Percentiles rank a stretch among this genome's conserved stretches.
phyloP scores from a whole-genome alignment of 35 echinoderm and acorn worm species.

The Strongylocentrotus purpuratus region DNA sequence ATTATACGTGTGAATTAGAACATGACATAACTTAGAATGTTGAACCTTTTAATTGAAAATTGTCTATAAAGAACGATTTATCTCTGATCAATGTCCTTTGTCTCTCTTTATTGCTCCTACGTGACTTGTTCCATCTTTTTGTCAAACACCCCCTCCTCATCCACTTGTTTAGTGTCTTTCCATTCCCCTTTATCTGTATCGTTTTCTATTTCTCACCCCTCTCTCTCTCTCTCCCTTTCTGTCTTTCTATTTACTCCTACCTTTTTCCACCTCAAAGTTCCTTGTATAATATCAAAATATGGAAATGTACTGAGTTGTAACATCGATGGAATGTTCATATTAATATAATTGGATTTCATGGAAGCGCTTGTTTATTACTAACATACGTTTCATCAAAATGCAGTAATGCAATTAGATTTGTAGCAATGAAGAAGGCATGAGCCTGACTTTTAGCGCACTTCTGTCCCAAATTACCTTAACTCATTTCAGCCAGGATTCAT shows the following conservation, averaged over 20 bases:
- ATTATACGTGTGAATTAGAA: too few relatives aligned
- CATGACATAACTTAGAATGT: too few relatives aligned
- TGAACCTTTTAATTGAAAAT: too few relatives aligned
- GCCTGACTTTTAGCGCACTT: constrained; percentile 7
- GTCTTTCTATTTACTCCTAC: neutral
- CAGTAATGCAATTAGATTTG: constrained; percentile 13
- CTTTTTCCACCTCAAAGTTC: too few relatives aligned
- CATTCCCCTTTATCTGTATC: neutral
- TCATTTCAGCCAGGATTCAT: neutral
- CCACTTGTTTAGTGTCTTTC: too few relatives aligned
- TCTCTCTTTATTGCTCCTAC: too few relatives aligned
- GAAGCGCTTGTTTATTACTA: neutral
- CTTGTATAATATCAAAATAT: too few relatives aligned
- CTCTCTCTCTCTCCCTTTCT: neutral
- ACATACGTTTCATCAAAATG: neutral
- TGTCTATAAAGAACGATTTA: too few relatives aligned
- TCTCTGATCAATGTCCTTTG: too few relatives aligned
- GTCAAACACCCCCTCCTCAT: too few relatives aligned
- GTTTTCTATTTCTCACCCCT: neutral
- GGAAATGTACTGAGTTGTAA: too few relatives aligned
- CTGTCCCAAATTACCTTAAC: constrained; percentile 2
- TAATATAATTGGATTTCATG: neutral
- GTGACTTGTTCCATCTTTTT: too few relatives aligned
- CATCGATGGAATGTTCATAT: neutral
- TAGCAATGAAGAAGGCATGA: neutral